Conservation (phyloP, 2,888 invertebrate species). For the Scaptomyza polygonia region DNA sequence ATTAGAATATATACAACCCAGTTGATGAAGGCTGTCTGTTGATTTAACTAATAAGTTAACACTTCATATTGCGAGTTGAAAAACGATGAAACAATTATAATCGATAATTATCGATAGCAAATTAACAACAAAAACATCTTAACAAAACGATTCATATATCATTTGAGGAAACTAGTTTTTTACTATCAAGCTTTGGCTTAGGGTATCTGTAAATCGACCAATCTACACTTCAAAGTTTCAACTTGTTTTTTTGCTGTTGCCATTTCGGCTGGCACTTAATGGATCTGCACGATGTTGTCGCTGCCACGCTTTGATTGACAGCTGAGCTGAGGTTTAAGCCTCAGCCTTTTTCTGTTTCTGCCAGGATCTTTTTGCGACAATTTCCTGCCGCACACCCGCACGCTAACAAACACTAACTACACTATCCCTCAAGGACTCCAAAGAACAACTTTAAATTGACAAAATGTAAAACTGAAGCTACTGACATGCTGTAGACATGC, state of each 20-base stretch:
- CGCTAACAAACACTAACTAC: not conserved
- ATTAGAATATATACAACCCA: too few relatives aligned
- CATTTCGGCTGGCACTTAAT: conserved; percentile 64
- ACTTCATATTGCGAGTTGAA: too few relatives aligned
- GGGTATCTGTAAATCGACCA: not conserved
- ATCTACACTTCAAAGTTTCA: too few relatives aligned
- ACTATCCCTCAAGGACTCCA: not conserved
- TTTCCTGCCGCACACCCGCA: not conserved
- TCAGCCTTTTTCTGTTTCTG: conserved; percentile 17
- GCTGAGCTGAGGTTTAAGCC: conserved; percentile 21
- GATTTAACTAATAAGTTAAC: too few relatives aligned
- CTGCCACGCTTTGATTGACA: conserved; percentile 65
- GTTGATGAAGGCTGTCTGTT: too few relatives aligned
- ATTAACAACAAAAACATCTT: too few relatives aligned
- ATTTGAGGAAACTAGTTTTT: too few relatives aligned
- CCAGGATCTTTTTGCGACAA: conserved; percentile 49
- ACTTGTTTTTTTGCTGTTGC: conserved; percentile 1
- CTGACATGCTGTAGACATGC: conserved; percentile 25
- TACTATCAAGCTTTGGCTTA: not conserved
- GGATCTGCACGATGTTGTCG: conserved; percentile 40
- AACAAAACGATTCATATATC: too few relatives aligned
- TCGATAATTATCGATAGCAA: too few relatives aligned
- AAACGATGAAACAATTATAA: too few relatives aligned
- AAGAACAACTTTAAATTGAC: conserved; percentile 48
- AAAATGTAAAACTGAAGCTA: conserved; percentile 44